These are phyloP conservation scores for Mohoua ochrocephala DNA, from an alignment of 2,113 vertebrate genomes.

Conservation along the genomic window DNA sequence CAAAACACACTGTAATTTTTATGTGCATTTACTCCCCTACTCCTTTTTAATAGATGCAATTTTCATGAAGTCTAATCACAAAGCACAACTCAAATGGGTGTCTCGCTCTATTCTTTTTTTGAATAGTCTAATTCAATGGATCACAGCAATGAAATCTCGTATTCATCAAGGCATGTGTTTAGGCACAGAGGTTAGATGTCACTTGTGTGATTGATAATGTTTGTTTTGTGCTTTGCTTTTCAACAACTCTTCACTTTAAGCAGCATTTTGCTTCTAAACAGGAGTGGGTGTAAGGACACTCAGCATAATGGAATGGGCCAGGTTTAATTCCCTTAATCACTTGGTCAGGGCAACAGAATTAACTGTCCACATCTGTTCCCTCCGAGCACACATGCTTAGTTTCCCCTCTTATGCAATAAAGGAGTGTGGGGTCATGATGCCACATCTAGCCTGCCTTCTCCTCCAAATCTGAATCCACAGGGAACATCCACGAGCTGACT, in stretches of 20 bases:
- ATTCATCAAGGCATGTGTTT: conserved; percentile 50
- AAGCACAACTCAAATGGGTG: conserved; percentile 18
- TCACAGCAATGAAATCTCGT: not conserved
- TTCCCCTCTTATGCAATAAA: conserved; percentile 51
- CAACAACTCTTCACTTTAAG: conserved; percentile 66
- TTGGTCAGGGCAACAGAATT: conserved; percentile 76
- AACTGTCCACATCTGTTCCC: conserved; percentile 76
- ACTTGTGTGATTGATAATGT: conserved; percentile 66
- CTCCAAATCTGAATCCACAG: not conserved
- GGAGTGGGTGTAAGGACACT: conserved; percentile 68
- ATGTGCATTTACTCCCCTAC: not conserved
- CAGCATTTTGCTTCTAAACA: conserved; percentile 50
- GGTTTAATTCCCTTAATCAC: conserved; percentile 79
- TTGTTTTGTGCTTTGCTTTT: conserved; percentile 62
- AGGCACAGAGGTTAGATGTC: conserved; percentile 61
- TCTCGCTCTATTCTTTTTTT: not conserved
- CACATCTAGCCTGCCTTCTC: not conserved
- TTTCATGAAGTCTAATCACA: conserved; percentile 41
- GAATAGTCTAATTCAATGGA: conserved; percentile 49
- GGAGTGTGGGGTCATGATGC: conserved; percentile 15
- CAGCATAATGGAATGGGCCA: conserved; percentile 72
- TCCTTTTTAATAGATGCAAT: conserved; percentile 26
- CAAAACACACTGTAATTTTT: conserved; percentile 2
- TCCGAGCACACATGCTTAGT: conserved; percentile 22
- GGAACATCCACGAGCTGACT: not conserved